These are phyloP conservation scores for Probosciger aterrimus DNA, from an alignment of 2,113 vertebrate genomes.

Conservation along the genomic window DNA sequence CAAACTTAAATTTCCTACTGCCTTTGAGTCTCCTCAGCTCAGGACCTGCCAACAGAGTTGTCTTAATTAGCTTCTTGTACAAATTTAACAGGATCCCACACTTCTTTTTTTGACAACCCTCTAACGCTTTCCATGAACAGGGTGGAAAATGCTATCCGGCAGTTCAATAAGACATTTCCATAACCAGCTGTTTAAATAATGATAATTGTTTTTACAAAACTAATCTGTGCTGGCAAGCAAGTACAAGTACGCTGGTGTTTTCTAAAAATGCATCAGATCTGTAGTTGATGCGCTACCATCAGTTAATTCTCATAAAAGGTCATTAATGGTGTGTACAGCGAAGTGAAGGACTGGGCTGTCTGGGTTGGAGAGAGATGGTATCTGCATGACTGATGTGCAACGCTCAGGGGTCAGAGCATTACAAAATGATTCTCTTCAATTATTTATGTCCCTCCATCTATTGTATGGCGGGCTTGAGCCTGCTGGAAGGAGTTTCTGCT, in stretches of 20 bases:
- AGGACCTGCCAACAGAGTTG: not conserved
- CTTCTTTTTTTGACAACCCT: not conserved
- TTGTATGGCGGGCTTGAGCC: not conserved
- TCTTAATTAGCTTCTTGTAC: not conserved
- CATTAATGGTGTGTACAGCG: not conserved
- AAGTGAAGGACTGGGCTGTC: not conserved
- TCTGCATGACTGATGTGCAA: constrained; percentile 59
- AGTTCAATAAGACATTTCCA: not conserved
- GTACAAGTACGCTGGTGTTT: not conserved
- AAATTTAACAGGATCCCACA: not conserved
- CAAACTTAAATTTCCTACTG: accelerated
- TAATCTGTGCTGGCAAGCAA: not conserved
- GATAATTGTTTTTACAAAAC: not conserved
- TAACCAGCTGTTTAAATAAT: not conserved
- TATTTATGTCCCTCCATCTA: constrained; percentile 66
- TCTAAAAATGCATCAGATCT: not conserved
- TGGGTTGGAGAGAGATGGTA: not conserved
- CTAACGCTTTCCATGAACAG: not conserved
- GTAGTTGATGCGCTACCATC: not conserved
- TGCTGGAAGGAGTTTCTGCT: constrained; percentile 6
- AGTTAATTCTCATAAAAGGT: constrained; percentile 67
- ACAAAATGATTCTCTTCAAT: constrained; percentile 76
- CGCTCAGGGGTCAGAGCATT: constrained; percentile 63
- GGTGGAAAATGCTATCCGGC: accelerated
- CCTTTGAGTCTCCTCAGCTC: not conserved